Base-by-base conservation (phyloP, 2,113 vertebrate genomes). In the Cygnus atratus region DNA sequence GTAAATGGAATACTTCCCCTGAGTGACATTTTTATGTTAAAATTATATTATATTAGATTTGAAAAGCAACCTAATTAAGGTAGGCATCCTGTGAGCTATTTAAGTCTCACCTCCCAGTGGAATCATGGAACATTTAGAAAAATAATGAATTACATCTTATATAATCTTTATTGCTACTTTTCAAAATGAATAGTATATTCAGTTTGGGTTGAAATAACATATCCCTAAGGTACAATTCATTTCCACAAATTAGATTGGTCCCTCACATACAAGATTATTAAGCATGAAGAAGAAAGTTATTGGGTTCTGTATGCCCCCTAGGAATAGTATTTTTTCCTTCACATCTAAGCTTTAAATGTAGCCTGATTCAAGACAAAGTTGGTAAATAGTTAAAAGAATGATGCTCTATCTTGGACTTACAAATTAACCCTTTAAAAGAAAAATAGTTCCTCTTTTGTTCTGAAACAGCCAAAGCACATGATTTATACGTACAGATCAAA, bases 161-260 rank as follows among this genome's bases (percentile, higher is more conserved):
- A 97, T 97, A 97, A 98, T 97, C 87, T 98, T 97, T 97, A 98
- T 96, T 97, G 93, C 95, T 95, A 87, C 94, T 95, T 98, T 97
- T 95, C 84, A 93, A 94, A 96, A 96, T 94, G 95, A 97, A 76
- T 97, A 96, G 97, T 97, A 95, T 96, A 96, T 97, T 97, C 92
- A 76, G 88, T 97, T 97, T 97, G 87, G 87, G 87, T 95, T 95
- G 96, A 97, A 98, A 96, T 97, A 96, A 97, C 93, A 94, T 96
- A 97, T 95, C 96, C 93, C 94, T 78, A n/a, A 97, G 94, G 97
- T 96, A 77, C 71, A 97, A 97, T 97, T 97, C 87, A 5, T 97
- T 98, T 96, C 83, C 93, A 96, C 94, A 98, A 96, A 97, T 97
- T 98, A 96, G 90, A 97, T 97, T 96, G 91, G 94, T 96, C 94